Percentiles rank a stretch among this genome's conserved stretches.
phyloP scores from a whole-genome alignment of 2,113 vertebrate genomes.

The Sturnira hondurensis region DNA sequence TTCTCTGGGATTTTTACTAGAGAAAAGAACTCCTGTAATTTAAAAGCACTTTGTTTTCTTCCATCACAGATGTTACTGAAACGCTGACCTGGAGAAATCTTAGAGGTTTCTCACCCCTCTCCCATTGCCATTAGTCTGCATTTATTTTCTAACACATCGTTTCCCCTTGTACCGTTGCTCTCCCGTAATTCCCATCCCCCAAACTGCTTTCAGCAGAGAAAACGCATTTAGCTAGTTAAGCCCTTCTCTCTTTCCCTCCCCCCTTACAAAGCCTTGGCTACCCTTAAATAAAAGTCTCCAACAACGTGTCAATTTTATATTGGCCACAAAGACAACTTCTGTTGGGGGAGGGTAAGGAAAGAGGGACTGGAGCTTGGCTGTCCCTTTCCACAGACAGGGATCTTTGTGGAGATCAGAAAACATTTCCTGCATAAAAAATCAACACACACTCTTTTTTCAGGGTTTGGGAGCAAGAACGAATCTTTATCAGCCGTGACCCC shows the following conservation, averaged over 20 bases:
- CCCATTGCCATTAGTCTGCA: not conserved
- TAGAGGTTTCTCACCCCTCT: not conserved
- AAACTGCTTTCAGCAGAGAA: constrained; percentile 66
- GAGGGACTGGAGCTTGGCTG: constrained; percentile 79
- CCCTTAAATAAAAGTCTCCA: constrained; percentile 84
- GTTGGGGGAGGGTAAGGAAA: constrained; percentile 79
- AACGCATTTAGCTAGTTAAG: constrained; percentile 71
- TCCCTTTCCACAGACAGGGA: constrained; percentile 81
- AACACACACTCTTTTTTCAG: constrained; percentile 60
- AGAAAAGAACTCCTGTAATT: constrained; percentile 54
- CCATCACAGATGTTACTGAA: constrained; percentile 39
- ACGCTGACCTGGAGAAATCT: constrained; percentile 51
- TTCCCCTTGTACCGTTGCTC: not conserved
- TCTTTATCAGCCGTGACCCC: constrained; percentile 16
- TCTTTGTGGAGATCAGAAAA: constrained; percentile 83
- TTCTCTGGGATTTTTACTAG: constrained; percentile 69
- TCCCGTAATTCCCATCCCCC: constrained; percentile 57
- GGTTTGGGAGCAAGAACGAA: constrained; percentile 30
- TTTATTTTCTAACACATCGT: constrained; percentile 14
- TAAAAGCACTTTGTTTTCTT: constrained; percentile 54
- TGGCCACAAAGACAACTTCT: constrained; percentile 86
- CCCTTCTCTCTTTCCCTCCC: constrained; percentile 40
- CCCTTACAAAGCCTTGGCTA: constrained; percentile 82
- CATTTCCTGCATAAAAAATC: constrained; percentile 87
- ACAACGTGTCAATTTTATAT: constrained; percentile 88